These are phyloP conservation scores for Heliconius eleuchia DNA, from an alignment of 1,140 invertebrate genomes.

Conservation along the genomic window DNA sequence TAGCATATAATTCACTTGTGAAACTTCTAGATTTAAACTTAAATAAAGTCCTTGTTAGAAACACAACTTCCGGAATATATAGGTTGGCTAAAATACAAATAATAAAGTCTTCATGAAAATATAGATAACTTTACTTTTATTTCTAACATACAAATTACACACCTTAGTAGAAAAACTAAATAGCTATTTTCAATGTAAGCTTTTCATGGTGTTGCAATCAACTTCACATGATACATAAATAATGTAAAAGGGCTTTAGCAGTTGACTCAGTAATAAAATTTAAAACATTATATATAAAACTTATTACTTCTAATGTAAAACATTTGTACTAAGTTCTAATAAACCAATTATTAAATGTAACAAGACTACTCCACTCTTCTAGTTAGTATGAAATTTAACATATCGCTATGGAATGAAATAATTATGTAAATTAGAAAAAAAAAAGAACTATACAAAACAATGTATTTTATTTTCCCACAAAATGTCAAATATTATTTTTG, in stretches of 20 bases:
- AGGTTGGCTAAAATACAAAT: slow-evolving; percentile 60
- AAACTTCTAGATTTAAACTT: slow-evolving; percentile 63
- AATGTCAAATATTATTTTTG: slow-evolving; percentile 19
- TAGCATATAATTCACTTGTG: slow-evolving; percentile 82
- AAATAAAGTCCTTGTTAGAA: slow-evolving; percentile 63
- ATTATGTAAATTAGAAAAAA: background rate
- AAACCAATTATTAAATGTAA: background rate
- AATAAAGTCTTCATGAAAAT: slow-evolving; percentile 39
- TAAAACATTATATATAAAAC: background rate
- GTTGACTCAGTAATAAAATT: background rate
- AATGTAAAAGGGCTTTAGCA: background rate
- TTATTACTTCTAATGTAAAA: background rate
- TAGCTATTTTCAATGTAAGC: background rate
- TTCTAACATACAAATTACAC: slow-evolving; percentile 2
- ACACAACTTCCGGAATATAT: slow-evolving; percentile 64
- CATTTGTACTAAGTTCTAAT: background rate
- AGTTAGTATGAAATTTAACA: background rate
- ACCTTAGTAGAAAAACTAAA: background rate
- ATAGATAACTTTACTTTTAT: slow-evolving; percentile 6
- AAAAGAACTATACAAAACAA: slow-evolving; percentile 30
- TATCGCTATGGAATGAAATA: background rate
- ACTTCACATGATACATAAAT: background rate
- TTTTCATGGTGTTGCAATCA: background rate
- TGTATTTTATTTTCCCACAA: slow-evolving; percentile 31
- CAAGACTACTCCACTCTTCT: background rate